Percentiles rank a stretch among this genome's conserved stretches.
These are phyloP conservation scores for Cydia pomonella DNA, from an alignment of 1,140 invertebrate species.

Conservation along the genomic window DNA sequence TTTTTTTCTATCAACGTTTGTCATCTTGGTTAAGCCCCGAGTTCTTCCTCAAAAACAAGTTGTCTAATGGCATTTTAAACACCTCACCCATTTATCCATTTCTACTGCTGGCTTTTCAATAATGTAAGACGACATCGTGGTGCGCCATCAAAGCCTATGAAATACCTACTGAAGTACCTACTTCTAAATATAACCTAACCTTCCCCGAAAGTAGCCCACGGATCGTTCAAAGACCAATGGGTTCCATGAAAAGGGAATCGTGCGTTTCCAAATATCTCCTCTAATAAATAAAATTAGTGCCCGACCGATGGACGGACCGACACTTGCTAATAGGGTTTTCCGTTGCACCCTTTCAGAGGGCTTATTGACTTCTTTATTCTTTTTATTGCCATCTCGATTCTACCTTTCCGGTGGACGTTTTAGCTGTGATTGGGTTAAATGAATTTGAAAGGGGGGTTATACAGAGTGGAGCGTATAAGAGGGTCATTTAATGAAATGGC, in stretches of 20 bases:
- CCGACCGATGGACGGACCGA: conserved; percentile 1
- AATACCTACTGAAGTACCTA: no score
- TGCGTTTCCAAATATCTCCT: background rate
- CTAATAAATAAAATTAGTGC: conserved; percentile 27
- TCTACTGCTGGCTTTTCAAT: no score
- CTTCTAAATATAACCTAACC: background rate
- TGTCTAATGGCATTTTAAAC: no score
- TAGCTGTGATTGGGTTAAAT: background rate
- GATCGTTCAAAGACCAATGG: background rate
- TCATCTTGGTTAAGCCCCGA: no score
- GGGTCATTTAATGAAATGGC: no score
- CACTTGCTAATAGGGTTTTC: conserved; percentile 31
- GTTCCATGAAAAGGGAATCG: background rate
- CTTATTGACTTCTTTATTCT: conserved; percentile 12
- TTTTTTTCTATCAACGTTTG: no score
- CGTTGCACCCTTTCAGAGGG: conserved; percentile 10
- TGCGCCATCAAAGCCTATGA: no score
- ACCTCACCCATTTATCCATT: no score
- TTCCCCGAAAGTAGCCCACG: background rate
- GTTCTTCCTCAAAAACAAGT: no score
- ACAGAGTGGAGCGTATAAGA: no score
- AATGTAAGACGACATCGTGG: no score
- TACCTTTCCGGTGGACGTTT: conserved; percentile 4
- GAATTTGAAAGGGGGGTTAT: background rate
- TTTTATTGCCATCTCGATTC: conserved; percentile 2